Conservation (phyloP, 2,888 invertebrate genomes). For the Tineola bisselliella region DNA sequence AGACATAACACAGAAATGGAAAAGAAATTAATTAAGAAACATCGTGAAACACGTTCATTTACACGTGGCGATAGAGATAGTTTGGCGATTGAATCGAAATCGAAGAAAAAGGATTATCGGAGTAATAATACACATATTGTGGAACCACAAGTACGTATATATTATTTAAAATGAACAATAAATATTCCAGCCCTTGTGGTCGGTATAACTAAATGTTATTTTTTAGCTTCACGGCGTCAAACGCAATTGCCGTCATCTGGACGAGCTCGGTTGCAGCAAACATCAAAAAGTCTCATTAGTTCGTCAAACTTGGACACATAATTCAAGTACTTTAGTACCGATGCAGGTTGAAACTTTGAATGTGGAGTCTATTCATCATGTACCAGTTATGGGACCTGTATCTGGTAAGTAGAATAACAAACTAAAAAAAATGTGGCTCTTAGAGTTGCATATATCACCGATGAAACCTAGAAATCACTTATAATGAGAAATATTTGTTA, state of each 20-base stretch:
- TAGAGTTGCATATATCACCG: too few relatives aligned
- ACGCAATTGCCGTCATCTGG: slow-evolving; percentile 19
- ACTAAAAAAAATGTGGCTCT: too few relatives aligned
- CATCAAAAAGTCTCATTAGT: background rate
- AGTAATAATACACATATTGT: background rate
- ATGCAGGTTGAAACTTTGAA: background rate
- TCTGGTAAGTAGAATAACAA: slow-evolving; percentile 23
- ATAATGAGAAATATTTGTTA: slow-evolving; percentile 13
- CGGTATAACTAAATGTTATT: too few relatives aligned
- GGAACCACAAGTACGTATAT: background rate
- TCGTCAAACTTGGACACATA: background rate
- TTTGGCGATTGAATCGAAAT: slow-evolving; percentile 19
- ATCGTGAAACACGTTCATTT: slow-evolving; percentile 67
- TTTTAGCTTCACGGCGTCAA: slow-evolving; percentile 34
- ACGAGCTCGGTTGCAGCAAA: background rate
- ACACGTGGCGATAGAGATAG: slow-evolving; percentile 43
- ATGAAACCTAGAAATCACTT: too few relatives aligned
- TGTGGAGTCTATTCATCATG: slow-evolving; percentile 21
- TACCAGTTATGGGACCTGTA: slow-evolving; percentile 32
- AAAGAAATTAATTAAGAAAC: slow-evolving; percentile 76
- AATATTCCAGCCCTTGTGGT: too few relatives aligned
- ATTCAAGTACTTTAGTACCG: background rate
- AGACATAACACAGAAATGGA: slow-evolving; percentile 88
- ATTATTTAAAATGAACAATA: background rate
- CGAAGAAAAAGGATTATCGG: slow-evolving; percentile 41